phyloP scores from a whole-genome alignment of 2,113 vertebrate genomes.

The Paramisgurnus dabryanus region DNA sequence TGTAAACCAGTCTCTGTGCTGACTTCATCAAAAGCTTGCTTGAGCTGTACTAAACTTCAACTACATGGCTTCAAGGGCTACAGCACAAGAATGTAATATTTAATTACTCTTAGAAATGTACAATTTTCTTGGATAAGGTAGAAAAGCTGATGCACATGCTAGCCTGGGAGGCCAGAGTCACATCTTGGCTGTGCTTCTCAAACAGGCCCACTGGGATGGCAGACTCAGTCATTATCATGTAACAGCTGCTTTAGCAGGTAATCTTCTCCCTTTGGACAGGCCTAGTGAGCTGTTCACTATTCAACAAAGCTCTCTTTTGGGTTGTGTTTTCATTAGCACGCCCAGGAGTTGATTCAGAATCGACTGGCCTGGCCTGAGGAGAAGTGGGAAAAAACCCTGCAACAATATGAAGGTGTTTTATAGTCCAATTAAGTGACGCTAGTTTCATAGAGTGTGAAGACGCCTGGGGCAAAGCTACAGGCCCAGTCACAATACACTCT shows the following conservation, averaged over 20 bases:
- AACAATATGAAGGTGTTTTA: constrained; percentile 75
- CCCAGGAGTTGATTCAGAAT: constrained; percentile 63
- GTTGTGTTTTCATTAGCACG: constrained; percentile 67
- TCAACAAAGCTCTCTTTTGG: constrained; percentile 73
- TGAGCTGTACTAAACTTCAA: constrained; percentile 56
- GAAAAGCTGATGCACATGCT: constrained; percentile 3
- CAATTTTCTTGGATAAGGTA: not conserved
- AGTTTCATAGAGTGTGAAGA: constrained; percentile 64
- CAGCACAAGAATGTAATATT: constrained; percentile 22
- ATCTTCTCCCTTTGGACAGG: constrained; percentile 65
- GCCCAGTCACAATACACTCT: constrained; percentile 66
- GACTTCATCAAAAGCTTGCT: constrained; percentile 67
- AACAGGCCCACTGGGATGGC: constrained; percentile 60
- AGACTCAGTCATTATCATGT: constrained; percentile 68
- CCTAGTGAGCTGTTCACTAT: constrained; percentile 68
- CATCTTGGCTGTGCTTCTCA: constrained; percentile 22
- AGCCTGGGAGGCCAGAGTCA: constrained; percentile 28
- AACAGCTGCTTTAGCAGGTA: constrained; percentile 70
- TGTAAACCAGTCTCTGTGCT: constrained; percentile 57
- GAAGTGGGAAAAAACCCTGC: constrained; percentile 16
- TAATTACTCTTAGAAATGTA: constrained; percentile 28
- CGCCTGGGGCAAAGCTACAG: constrained; percentile 72
- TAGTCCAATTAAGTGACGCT: constrained; percentile 77
- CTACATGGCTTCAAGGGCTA: constrained; percentile 56
- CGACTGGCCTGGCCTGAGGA: constrained; percentile 52